These are phyloP conservation scores for Scaptodrosophila latifasciaeformis DNA, from an alignment of 2,888 invertebrate species.

Conservation along the genomic window DNA sequence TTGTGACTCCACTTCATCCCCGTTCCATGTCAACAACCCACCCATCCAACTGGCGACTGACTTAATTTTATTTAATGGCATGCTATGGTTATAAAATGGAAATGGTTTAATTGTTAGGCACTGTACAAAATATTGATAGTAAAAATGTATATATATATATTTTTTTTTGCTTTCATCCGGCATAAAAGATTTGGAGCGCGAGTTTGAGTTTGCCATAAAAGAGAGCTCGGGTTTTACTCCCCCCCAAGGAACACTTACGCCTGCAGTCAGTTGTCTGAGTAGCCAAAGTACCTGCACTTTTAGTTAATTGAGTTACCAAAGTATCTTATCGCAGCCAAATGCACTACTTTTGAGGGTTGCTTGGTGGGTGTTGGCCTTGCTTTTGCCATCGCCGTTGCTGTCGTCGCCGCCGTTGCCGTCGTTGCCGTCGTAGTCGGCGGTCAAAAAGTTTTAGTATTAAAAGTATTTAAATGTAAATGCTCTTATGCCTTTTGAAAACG, in stretches of 20 bases:
- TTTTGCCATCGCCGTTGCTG: too few species aligned
- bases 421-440: too few species aligned
- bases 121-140: constrained; percentile 20
- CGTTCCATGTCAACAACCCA: constrained; percentile 18
- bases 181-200: too few species aligned
- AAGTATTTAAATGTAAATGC: too few species aligned
- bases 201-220: not conserved
- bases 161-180: not conserved
- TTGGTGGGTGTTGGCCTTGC: too few species aligned
- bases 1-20: constrained; percentile 7
- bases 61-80: constrained; percentile 61
- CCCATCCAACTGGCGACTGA: constrained; percentile 33
- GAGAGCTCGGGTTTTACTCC: not conserved
- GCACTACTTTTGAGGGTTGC: constrained; percentile 37
- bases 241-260: not conserved
- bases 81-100: constrained; percentile 65
- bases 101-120: constrained; percentile 62
- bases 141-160: constrained; percentile 6
- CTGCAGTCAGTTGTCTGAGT: too few species aligned
- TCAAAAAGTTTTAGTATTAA: too few species aligned
- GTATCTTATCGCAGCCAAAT: constrained; percentile 55
- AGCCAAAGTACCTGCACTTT: constrained; percentile 4
- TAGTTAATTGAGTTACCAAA: constrained; percentile 58
- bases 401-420: too few species aligned
- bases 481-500: too few species aligned